A percentile compares a stretch with the other conserved stretches of the same genome.
Evolutionary conservation across 1,140 invertebrate genomes (phyloP).

Genomic region (Akabosia matsudoensis): DNA sequence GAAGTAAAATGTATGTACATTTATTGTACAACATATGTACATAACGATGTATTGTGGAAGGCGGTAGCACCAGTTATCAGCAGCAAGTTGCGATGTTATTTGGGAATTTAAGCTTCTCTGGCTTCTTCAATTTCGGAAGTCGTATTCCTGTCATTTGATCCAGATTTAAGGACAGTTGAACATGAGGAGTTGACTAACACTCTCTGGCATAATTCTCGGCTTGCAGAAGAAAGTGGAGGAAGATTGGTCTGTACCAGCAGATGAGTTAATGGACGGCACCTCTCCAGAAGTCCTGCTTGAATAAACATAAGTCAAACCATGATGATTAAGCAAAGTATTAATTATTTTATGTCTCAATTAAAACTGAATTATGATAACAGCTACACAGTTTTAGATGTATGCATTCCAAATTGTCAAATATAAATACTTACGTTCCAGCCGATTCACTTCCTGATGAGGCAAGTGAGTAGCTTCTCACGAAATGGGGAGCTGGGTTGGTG

Average conservation of each 20-base stretch:
- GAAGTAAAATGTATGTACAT: too few relatives aligned
- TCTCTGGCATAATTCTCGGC: constrained; percentile 6
- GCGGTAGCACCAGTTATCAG: not conserved
- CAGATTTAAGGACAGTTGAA: constrained; percentile 10
- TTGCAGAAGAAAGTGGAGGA: not conserved
- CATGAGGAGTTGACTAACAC: constrained; percentile 6
- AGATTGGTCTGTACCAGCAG: not conserved
- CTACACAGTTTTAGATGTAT: too few relatives aligned
- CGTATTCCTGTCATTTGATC: not conserved
- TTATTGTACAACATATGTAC: too few relatives aligned
- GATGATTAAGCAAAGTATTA: not conserved
- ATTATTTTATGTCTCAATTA: not conserved
- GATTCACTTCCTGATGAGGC: constrained; percentile 11
- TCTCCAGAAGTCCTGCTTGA: constrained; percentile 19
- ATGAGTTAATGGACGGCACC: not conserved
- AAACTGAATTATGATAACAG: not conserved
- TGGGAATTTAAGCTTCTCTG: not conserved
- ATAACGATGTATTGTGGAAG: not conserved
- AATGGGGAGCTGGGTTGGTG: not conserved
- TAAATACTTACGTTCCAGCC: constrained; percentile 14
- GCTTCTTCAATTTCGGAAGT: not conserved
- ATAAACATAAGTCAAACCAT: not conserved
- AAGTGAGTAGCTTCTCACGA: constrained; percentile 7
- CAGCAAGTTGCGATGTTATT: not conserved
- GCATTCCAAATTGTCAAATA: not conserved